Base-by-base conservation (phyloP, 2,888 invertebrate species). In the Drosophila conformis region DNA sequence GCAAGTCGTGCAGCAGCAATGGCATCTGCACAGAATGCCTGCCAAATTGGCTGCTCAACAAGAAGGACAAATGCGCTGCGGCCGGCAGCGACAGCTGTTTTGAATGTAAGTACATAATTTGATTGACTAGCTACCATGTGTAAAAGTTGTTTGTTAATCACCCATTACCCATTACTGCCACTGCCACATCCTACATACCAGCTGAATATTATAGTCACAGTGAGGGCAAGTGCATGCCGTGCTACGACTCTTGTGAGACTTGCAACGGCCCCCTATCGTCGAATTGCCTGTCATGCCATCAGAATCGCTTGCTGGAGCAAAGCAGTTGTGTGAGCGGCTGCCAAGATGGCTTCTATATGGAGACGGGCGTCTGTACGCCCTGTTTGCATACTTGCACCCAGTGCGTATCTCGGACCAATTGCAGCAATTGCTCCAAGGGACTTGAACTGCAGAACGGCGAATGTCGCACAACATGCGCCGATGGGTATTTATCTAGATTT, bases 381-480 rank as follows among this genome's bases (percentile, higher is more conserved):
- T 98, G 98, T 90, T 93, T 97, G 80, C 96, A 97, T 91, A 96
- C 97, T 4, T 97, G 97, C 92, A 94, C 95, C 0, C 95, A 95
- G 57, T 97, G 97, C 92, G 95, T 95, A 5, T 96, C 97, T 1
- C 95, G 97, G 60, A 94, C 96, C 66, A 97, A 97, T 92, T 98
- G 97, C 91, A 97, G 97, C 0, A 94, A 95, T 31, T 98, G 98
- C 91, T 94, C 95, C n/a, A 95, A 95, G 61, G 95, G 96, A 1
- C 93, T 97, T 81, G 95, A 96, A 87, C 93, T 98, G 59, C 97
- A 97, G 93, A 96, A 96, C 74, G 97, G 97, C 36, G 96, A 96
- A 73, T 98, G 98, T 92, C 94, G 96, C 66, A 96, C 97, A 1
- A 95, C 96, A 3, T 98, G 97, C 88, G 96, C 97, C 59, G 94